phyloP scores from a whole-genome alignment of 2,797 vertebrate genomes.

The Spinus pinus region DNA sequence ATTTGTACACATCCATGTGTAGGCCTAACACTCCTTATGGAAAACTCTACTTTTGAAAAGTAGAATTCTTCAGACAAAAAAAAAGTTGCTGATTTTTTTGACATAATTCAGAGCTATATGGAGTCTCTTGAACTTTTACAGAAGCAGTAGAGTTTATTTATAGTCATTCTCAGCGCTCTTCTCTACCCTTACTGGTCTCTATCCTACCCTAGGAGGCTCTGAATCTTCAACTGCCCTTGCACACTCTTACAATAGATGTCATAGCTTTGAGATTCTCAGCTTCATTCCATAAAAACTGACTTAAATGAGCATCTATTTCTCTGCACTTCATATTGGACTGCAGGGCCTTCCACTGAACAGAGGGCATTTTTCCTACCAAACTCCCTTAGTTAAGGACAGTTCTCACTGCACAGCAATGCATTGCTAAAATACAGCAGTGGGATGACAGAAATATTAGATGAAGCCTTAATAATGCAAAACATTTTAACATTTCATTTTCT shows the following conservation, averaged over 20 bases:
- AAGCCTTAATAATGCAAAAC: background rate
- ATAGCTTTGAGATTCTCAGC: background rate
- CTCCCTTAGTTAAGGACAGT: background rate
- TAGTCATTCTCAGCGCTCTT: background rate
- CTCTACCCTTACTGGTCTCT: background rate
- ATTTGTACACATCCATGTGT: rapidly evolving
- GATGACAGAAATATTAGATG: background rate
- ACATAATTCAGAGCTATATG: background rate
- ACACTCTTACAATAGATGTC: background rate
- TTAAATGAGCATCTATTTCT: background rate
- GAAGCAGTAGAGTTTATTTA: background rate
- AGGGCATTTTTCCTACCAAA: background rate
- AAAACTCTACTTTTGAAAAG: background rate
- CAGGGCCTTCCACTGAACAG: background rate
- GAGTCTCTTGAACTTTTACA: background rate
- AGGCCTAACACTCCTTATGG: background rate
- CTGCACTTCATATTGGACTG: background rate
- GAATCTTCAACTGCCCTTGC: background rate
- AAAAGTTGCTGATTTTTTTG: background rate
- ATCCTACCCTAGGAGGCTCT: background rate
- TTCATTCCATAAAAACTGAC: background rate
- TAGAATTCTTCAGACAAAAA: background rate
- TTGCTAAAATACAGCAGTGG: background rate
- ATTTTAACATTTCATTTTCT: background rate
- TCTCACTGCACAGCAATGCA: background rate